These are phyloP conservation scores for Halocynthia aurantium DNA, from an alignment of 23 tunicate genomes.

Conservation along the genomic window DNA sequence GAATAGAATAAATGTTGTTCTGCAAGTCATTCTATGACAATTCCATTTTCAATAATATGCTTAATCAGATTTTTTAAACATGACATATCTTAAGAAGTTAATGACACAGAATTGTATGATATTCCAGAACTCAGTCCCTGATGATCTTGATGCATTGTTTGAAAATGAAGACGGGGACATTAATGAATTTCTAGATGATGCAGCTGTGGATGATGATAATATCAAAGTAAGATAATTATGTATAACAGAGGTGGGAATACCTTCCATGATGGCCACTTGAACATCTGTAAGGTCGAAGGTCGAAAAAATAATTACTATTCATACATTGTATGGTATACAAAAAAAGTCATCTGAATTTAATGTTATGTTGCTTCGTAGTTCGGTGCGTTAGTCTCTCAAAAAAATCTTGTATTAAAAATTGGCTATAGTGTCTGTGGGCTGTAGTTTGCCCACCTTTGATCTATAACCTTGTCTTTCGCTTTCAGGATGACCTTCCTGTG, in stretches of 20 bases:
- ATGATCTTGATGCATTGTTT: slow-evolving; percentile 78
- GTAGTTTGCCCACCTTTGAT: neutral
- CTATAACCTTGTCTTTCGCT: neutral
- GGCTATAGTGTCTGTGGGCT: neutral
- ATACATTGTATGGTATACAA: too few relatives aligned
- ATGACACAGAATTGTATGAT: neutral
- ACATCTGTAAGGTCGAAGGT: too few relatives aligned
- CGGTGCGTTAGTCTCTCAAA: neutral
- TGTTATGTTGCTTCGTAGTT: neutral
- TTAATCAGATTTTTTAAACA: neutral
- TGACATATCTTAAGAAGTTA: neutral
- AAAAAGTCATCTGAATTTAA: too few relatives aligned
- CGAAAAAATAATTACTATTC: too few relatives aligned
- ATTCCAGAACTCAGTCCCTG: slow-evolving; percentile 10
- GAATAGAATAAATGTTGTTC: neutral
- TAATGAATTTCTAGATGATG: slow-evolving; percentile 43
- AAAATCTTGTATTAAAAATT: neutral
- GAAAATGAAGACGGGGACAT: slow-evolving; percentile 76
- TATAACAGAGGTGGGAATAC: too few relatives aligned
- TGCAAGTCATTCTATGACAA: neutral
- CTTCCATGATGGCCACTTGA: too few relatives aligned
- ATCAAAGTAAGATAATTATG: neutral
- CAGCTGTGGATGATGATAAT: slow-evolving; percentile 6
- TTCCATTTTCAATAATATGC: neutral
- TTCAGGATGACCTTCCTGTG: neutral